Evolutionary conservation across 2,888 invertebrate species (phyloP), one percentile per base, ranked within the genome.

Genomic region (Eupelmus urozonus): DNA sequence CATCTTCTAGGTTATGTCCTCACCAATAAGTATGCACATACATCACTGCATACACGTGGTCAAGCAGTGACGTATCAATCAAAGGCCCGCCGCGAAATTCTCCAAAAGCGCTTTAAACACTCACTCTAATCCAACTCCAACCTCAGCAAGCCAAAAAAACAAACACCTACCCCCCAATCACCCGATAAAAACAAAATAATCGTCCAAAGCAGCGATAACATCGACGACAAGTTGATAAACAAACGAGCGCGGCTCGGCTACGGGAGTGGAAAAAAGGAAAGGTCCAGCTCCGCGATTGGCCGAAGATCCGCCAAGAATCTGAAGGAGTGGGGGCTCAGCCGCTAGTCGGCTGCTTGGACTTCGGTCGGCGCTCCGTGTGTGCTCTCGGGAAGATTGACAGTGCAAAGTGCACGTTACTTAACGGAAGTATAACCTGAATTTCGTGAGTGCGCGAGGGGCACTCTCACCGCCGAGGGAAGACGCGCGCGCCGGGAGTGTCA

Each of bases 401-500:
- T 60, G 59, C 45, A 69, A 62, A 67, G 75, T 67, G 57, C 60
- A 53, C 62, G 42, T 70, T 74, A 53, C 62, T 71, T 55, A 65
- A 66, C 75, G 79, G 71, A 71, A 79, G 60, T 62, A 20, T 72
- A 76, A 79, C 75, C 71, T 75, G 71, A 67, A 63, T 75, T 74
- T 66, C 67, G 69, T 27, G 5, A 53, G 18, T 20, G 20, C 1
- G 5, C 18, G 45, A 16, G 40, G 11, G 20, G 16, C 4, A 13
- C 45, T 71, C 67, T 73, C 67, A 40, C 49, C 67, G 25, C 7
- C n/a, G 20, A 25, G 16, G 25, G 40, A 20, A 53, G 29, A 20
- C n/a, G 53, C 20, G 42, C 25, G 0, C 45, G 51, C n/a, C 16
- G 60, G 34, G 42, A 51, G 51, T 55, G 53, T 29, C 18, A 65